phyloP scores from a whole-genome alignment of 2,888 invertebrate genomes.

The Orthosia cruda region DNA sequence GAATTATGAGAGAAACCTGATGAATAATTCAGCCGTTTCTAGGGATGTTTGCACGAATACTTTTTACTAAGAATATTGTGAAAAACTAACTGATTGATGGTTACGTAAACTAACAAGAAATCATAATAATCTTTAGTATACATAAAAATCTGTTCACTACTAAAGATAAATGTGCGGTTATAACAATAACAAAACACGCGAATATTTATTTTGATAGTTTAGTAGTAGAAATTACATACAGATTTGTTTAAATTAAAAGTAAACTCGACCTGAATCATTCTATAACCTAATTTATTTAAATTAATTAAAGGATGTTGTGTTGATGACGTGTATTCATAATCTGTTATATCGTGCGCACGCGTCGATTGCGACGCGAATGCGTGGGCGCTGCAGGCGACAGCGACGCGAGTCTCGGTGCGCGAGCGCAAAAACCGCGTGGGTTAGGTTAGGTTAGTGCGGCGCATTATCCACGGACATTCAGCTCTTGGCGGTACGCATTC shows the following conservation, averaged over 20 bases:
- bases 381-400: conserved; percentile 68
- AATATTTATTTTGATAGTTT: conserved; percentile 24
- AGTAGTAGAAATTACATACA: conserved; percentile 9
- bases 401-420: conserved; percentile 60
- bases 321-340: conserved; percentile 31
- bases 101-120: conserved; percentile 40
- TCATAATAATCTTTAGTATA: conserved; percentile 43
- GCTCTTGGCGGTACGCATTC: conserved; percentile 47
- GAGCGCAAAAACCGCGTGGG: conserved; percentile 51
- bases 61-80: conserved; percentile 21
- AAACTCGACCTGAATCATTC: conserved; percentile 1
- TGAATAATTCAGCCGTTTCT: conserved; percentile 32
- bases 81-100: conserved; percentile 40
- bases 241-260: conserved; percentile 23
- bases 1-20: conserved; percentile 22
- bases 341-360: conserved; percentile 64
- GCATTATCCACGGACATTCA: conserved; percentile 60
- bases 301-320: conserved; percentile 26
- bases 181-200: conserved; percentile 14
- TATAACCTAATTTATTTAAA: neutral
- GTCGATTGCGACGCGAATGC: conserved; percentile 56
- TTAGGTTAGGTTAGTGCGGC: conserved; percentile 63
- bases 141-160: conserved; percentile 12
- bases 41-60: conserved; percentile 25
- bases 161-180: conserved; percentile 27